phyloP scores from a whole-genome alignment of 2,797 vertebrate species.

The Danio tinwini region DNA sequence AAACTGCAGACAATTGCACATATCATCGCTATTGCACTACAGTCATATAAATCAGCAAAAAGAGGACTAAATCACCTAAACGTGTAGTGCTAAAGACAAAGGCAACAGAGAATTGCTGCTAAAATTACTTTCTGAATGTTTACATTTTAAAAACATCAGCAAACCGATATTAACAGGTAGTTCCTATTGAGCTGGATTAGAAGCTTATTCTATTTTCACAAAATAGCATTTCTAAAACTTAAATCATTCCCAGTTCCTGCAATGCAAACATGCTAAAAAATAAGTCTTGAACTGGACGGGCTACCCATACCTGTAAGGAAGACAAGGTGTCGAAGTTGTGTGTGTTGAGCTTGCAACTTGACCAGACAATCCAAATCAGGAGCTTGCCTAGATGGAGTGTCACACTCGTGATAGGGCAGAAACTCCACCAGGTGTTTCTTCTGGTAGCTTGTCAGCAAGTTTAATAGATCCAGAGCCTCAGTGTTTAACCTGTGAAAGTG shows the following conservation, averaged over 20 bases:
- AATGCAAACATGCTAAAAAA: too few species aligned
- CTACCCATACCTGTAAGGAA: conserved; percentile 88
- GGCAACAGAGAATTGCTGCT: too few species aligned
- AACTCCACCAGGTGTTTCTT: conserved; percentile 97
- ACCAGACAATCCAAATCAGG: conserved; percentile 95
- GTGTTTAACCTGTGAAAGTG: conserved; percentile 83
- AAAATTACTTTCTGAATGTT: too few species aligned
- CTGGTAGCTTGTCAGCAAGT: conserved; percentile 88
- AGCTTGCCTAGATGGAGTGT: conserved; percentile 90
- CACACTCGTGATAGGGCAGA: conserved; percentile 95
- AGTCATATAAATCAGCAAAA: neutral
- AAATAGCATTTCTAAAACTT: too few species aligned
- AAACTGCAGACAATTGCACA: neutral
- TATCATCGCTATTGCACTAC: too few species aligned
- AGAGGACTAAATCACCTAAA: too few species aligned
- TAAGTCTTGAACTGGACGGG: neutral
- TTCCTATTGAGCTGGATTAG: too few species aligned
- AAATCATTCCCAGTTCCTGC: too few species aligned
- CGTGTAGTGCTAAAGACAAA: too few species aligned
- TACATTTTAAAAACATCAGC: too few species aligned
- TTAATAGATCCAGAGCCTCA: conserved; percentile 87
- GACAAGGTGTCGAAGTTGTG: conserved; percentile 91
- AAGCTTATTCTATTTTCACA: too few species aligned
- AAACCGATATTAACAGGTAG: too few species aligned
- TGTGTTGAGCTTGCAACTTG: conserved; percentile 93